Evolutionary conservation across 2,888 invertebrate genomes (phyloP).

Genomic region (Ennomos erosarius): DNA sequence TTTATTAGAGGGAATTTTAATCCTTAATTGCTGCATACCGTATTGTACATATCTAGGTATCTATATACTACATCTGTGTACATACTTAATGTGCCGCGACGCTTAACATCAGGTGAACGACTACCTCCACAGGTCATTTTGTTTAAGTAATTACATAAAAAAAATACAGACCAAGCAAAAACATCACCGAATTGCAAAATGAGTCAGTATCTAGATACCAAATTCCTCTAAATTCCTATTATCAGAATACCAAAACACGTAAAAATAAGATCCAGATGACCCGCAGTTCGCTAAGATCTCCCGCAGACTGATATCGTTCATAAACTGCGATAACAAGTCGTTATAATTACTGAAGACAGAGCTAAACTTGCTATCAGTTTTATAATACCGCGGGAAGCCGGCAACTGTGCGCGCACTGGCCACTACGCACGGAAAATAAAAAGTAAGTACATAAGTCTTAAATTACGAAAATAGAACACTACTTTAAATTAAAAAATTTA

Average conservation of each 20-base stretch:
- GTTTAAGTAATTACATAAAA: too few relatives aligned
- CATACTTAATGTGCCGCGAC: too few relatives aligned
- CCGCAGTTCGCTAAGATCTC: slow-evolving; percentile 33
- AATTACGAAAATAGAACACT: not conserved
- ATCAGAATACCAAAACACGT: not conserved
- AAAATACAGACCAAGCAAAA: too few relatives aligned
- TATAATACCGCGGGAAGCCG: not conserved
- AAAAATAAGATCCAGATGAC: slow-evolving; percentile 10
- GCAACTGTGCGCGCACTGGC: slow-evolving; percentile 4
- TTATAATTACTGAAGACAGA: slow-evolving; percentile 30
- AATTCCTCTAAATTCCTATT: too few relatives aligned
- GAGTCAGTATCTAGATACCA: too few relatives aligned
- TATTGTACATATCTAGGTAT: too few relatives aligned
- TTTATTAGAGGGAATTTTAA: too few relatives aligned
- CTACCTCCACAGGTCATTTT: too few relatives aligned
- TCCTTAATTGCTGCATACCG: too few relatives aligned
- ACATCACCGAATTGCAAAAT: too few relatives aligned
- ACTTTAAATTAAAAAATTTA: not conserved
- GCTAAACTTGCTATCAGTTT: slow-evolving; percentile 4
- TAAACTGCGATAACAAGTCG: slow-evolving; percentile 33
- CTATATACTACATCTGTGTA: too few relatives aligned
- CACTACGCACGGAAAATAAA: not conserved
- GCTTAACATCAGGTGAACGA: too few relatives aligned
- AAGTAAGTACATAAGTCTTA: not conserved
- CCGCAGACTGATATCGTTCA: slow-evolving; percentile 33